These are phyloP conservation scores for Bolborhynchus lineola DNA, from an alignment of 2,113 vertebrate genomes.

Conservation along the genomic window DNA sequence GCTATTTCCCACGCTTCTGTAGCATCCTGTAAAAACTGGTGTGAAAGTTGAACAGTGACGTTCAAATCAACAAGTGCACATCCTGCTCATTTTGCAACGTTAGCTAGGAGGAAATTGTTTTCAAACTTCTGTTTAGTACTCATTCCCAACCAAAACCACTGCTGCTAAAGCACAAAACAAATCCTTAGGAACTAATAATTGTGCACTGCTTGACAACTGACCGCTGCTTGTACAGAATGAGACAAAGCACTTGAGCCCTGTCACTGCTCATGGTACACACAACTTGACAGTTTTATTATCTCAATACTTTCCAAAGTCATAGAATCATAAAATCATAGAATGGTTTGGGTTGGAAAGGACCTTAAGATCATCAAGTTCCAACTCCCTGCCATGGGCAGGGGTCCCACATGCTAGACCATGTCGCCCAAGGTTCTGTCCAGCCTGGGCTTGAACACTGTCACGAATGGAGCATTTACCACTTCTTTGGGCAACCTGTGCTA, in stretches of 20 bases:
- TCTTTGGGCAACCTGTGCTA: neutral
- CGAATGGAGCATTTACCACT: neutral
- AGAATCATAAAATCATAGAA: neutral
- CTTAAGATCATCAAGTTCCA: neutral
- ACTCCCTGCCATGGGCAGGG: neutral
- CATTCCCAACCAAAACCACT: neutral
- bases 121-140: neutral
- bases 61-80: neutral
- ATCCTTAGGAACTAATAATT: neutral
- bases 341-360: neutral
- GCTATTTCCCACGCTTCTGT: neutral
- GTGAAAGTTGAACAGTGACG: neutral
- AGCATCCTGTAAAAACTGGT: neutral
- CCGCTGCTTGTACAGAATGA: neutral
- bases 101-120: neutral
- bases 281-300: neutral
- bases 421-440: neutral
- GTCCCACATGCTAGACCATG: neutral
- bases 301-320: neutral
- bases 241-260: neutral
- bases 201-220: neutral
- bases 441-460: neutral
- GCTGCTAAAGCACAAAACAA: neutral
- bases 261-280: neutral
- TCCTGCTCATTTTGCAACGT: constrained; percentile 39